Conservation (phyloP, 2,888 invertebrate genomes). For the Piscicola geometra region DNA sequence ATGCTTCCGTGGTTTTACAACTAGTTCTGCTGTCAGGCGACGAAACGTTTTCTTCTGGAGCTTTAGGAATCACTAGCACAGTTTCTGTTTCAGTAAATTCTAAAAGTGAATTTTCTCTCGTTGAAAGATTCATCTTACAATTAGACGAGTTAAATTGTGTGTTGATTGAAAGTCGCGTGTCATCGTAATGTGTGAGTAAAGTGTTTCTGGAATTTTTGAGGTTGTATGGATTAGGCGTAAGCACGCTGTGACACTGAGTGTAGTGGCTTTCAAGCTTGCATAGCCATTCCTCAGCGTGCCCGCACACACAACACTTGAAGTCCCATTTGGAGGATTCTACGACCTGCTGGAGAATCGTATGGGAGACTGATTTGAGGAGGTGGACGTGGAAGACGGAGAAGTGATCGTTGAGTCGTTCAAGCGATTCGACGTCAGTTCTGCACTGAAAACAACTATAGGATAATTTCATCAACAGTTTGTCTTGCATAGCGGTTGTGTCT, state of each 20-base stretch:
- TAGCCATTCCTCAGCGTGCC: conserved; percentile 54
- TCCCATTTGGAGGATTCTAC: background rate
- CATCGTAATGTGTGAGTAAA: background rate
- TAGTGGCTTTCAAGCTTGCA: conserved; percentile 56
- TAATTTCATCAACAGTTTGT: conserved; percentile 45
- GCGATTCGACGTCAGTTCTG: conserved; percentile 49
- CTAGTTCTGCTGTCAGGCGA: background rate
- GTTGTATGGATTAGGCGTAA: conserved; percentile 53
- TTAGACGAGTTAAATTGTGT: background rate
- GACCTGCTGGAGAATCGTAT: background rate
- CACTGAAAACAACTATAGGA: conserved; percentile 53
- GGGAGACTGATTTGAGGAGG: conserved; percentile 32
- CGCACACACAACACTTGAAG: conserved; percentile 43
- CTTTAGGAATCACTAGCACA: conserved; percentile 42
- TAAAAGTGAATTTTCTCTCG: background rate
- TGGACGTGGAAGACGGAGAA: conserved; percentile 49
- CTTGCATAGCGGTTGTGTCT: background rate
- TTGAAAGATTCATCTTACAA: background rate
- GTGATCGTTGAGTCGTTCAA: conserved; percentile 53
- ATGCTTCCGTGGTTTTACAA: background rate
- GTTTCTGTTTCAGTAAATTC: conserved; percentile 38
- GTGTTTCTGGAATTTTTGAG: conserved; percentile 44
- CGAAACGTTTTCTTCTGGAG: conserved; percentile 40
- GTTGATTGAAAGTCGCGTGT: background rate
- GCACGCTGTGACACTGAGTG: conserved; percentile 51